These are phyloP conservation scores for Discoglossus pictus DNA, from an alignment of 2,797 vertebrate species.

Conservation along the genomic window DNA sequence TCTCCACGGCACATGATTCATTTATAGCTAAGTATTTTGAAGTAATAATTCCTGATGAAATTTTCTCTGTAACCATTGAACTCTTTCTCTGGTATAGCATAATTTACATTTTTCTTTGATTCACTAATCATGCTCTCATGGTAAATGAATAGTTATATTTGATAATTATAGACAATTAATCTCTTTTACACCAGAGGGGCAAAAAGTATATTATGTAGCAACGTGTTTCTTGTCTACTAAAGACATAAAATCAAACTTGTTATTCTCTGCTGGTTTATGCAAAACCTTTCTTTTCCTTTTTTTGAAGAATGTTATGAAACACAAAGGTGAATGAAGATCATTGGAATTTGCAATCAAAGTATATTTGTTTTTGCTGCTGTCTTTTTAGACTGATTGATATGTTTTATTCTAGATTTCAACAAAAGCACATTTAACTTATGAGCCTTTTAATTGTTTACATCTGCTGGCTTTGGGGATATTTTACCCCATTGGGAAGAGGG, in stretches of 20 bases:
- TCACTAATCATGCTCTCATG: constrained; percentile 41
- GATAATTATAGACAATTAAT: constrained; percentile 46
- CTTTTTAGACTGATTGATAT: too few species aligned
- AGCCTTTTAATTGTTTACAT: too few species aligned
- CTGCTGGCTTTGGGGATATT: too few species aligned
- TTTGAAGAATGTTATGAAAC: constrained; percentile 1
- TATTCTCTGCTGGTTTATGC: constrained; percentile 7
- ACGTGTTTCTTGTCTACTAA: constrained; percentile 27
- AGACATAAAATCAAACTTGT: constrained; percentile 34
- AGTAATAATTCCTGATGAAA: constrained; percentile 40
- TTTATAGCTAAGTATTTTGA: constrained; percentile 55
- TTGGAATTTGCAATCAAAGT: too few species aligned
- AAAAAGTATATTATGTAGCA: constrained; percentile 31
- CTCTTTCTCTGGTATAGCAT: constrained; percentile 34
- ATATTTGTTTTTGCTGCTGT: too few species aligned
- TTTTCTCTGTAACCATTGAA: constrained; percentile 39
- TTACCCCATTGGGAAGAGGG: too few species aligned
- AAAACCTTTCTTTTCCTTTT: background rate
- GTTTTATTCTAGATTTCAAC: too few species aligned
- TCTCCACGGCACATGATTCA: constrained; percentile 57
- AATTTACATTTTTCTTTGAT: constrained; percentile 44
- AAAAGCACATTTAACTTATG: too few species aligned
- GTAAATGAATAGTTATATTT: constrained; percentile 41
- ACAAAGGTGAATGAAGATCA: background rate
- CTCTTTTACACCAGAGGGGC: constrained; percentile 35